Conservation (phyloP, 1,140 invertebrate species). For the Plectrocnemia conspersa region DNA sequence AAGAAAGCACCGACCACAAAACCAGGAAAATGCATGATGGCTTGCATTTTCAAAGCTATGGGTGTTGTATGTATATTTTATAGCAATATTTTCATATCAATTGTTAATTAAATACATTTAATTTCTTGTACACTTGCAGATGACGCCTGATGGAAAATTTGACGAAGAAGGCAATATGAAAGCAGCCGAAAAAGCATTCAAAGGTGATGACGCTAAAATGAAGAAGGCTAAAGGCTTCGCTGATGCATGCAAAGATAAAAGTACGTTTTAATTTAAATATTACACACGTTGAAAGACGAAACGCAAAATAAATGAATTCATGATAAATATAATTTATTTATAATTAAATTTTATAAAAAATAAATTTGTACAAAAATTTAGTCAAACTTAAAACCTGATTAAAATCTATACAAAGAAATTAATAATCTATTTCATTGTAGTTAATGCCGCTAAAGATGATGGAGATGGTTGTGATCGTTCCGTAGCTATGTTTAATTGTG, state of each 20-base stretch:
- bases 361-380: background rate
- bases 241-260: conserved; percentile 26
- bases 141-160: conserved; percentile 26
- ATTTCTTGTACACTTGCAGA: conserved; percentile 13
- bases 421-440: conserved; percentile 11
- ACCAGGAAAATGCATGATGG: conserved; percentile 31
- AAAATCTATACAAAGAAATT: background rate
- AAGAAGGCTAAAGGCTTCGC: conserved; percentile 23
- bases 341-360: background rate
- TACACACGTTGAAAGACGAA: background rate
- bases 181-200: conserved; percentile 19
- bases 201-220: conserved; percentile 22
- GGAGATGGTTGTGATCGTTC: conserved; percentile 27
- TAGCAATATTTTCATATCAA: background rate
- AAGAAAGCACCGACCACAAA: conserved; percentile 10
- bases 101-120: background rate
- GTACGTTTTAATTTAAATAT: conserved; percentile 11
- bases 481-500: conserved; percentile 24
- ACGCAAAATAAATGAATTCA: background rate
- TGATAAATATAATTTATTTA: background rate
- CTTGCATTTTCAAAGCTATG: conserved; percentile 30
- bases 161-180: conserved; percentile 26
- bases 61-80: conserved; percentile 21
- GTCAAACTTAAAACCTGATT: background rate
- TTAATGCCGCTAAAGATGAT: conserved; percentile 25